A percentile compares a stretch with the other conserved stretches of the same genome.
Evolutionary conservation across 2,113 vertebrate genomes (phyloP).

Genomic region (Mustela nigripes): DNA sequence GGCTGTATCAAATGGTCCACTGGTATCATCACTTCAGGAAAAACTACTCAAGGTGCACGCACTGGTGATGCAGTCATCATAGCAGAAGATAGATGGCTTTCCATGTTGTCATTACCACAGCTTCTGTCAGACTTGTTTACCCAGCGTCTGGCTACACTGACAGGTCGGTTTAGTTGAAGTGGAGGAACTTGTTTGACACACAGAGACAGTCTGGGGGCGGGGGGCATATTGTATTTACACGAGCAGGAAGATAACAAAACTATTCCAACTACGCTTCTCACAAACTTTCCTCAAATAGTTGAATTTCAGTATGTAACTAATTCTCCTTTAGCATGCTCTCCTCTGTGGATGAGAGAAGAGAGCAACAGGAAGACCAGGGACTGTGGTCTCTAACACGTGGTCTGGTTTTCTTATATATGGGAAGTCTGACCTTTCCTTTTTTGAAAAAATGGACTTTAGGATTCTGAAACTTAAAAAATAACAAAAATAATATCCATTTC

Average conservation of each 20-base stretch:
- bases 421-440: neutral
- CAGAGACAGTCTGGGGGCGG: neutral
- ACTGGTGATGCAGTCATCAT: neutral
- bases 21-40: neutral
- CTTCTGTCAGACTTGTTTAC: neutral
- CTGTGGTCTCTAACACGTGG: neutral
- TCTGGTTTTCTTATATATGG: neutral
- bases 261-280: neutral
- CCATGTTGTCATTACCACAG: neutral
- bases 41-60: neutral
- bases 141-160: neutral
- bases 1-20: neutral
- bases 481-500: neutral
- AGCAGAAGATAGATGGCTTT: neutral
- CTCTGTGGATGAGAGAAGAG: neutral
- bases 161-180: neutral
- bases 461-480: neutral
- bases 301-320: neutral
- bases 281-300: neutral
- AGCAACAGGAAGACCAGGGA: neutral
- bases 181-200: neutral
- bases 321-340: neutral
- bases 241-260: neutral
- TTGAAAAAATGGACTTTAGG: slow-evolving; percentile 25
- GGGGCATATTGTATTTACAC: fast-evolving